These are phyloP conservation scores for Aricia artaxerxes DNA, from an alignment of 2,888 invertebrate genomes.

Conservation along the genomic window DNA sequence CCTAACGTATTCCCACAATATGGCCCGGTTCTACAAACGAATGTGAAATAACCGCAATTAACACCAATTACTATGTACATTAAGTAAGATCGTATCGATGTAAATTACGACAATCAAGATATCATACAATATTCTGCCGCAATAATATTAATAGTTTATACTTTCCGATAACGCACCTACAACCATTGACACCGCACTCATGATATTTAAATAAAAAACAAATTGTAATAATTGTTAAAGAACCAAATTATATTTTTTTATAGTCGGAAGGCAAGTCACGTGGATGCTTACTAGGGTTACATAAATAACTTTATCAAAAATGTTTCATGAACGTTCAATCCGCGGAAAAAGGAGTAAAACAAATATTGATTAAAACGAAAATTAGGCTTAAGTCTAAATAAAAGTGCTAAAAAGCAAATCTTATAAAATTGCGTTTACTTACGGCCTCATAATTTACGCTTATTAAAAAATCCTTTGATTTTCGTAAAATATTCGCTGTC, in stretches of 20 bases:
- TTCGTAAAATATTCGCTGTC: slow-evolving; percentile 21
- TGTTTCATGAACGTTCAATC: too few species aligned
- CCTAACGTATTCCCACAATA: too few species aligned
- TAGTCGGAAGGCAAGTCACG: too few species aligned
- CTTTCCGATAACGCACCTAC: too few species aligned
- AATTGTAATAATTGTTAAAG: too few species aligned
- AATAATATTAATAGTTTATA: neutral
- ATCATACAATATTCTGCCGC: neutral
- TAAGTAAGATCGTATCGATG: neutral
- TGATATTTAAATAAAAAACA: too few species aligned
- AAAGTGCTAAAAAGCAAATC: neutral
- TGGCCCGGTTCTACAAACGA: neutral
- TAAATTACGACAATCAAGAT: neutral
- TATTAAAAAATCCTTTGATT: slow-evolving; percentile 9
- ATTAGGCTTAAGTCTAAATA: neutral
- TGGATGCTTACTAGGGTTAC: too few species aligned
- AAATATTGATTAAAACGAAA: neutral
- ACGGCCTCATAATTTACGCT: slow-evolving; percentile 8
- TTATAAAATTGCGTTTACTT: neutral
- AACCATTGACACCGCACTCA: too few species aligned
- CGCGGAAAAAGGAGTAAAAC: neutral
- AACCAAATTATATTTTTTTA: too few species aligned
- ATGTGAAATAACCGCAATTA: neutral
- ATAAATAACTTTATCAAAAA: too few species aligned
- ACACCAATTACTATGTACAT: neutral